These are phyloP conservation scores for Oryzias woworae DNA, from an alignment of 2,113 vertebrate genomes.

Conservation along the genomic window DNA sequence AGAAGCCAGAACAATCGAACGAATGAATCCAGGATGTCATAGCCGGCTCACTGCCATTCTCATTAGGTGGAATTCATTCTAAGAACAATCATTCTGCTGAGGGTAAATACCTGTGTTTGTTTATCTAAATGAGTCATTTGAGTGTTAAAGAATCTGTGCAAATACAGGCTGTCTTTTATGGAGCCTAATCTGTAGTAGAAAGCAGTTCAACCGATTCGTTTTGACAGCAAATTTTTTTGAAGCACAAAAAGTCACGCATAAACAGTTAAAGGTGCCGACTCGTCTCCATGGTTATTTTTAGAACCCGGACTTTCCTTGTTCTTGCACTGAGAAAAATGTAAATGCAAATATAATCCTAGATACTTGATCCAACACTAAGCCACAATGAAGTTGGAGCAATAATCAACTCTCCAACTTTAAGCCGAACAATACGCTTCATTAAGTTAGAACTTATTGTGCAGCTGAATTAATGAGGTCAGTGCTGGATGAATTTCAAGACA, in stretches of 20 bases:
- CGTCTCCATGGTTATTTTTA: neutral
- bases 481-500: neutral
- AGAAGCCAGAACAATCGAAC: slow-evolving; percentile 61
- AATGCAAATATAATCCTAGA: slow-evolving; percentile 15
- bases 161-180: neutral
- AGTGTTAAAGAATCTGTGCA: neutral
- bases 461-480: neutral
- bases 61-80: slow-evolving; percentile 50
- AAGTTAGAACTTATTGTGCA: neutral
- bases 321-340: slow-evolving; percentile 5
- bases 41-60: slow-evolving; percentile 44
- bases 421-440: neutral
- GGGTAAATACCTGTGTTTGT: slow-evolving; percentile 28
- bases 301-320: slow-evolving; percentile 3
- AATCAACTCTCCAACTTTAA: slow-evolving; percentile 6
- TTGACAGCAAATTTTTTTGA: slow-evolving; percentile 9
- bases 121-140: slow-evolving; percentile 35
- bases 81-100: slow-evolving; percentile 53
- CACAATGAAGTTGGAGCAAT: slow-evolving; percentile 1
- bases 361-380: neutral
- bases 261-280: slow-evolving; percentile 1
- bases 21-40: slow-evolving; percentile 67
- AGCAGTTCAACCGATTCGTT: slow-evolving; percentile 6
- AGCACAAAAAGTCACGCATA: slow-evolving; percentile 6
- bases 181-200: neutral